These are phyloP conservation scores for Julus scanicus DNA, from an alignment of 2,888 invertebrate genomes.

Conservation along the genomic window DNA sequence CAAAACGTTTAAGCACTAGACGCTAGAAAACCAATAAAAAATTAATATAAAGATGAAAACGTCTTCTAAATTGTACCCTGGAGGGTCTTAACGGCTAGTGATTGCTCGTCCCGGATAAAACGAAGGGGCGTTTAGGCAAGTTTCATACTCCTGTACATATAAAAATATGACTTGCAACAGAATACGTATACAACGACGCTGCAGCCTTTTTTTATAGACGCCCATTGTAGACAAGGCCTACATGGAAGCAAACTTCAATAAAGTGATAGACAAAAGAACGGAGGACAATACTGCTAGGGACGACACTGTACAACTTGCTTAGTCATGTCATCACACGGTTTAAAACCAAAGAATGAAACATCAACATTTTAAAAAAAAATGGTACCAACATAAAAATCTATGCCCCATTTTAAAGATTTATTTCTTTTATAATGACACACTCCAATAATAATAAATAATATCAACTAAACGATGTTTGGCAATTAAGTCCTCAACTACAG, in stretches of 20 bases:
- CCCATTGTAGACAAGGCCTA: background rate
- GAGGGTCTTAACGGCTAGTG: slow-evolving; percentile 52
- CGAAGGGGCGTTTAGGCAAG: slow-evolving; percentile 25
- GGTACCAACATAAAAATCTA: too few relatives aligned
- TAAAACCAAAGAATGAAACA: too few relatives aligned
- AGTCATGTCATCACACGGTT: too few relatives aligned
- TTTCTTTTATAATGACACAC: too few relatives aligned
- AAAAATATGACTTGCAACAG: background rate
- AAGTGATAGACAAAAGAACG: background rate
- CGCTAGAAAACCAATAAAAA: slow-evolving; percentile 53
- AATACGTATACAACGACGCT: background rate
- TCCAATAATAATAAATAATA: too few relatives aligned
- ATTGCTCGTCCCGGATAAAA: slow-evolving; percentile 50
- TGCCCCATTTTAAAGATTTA: too few relatives aligned
- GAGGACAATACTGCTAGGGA: background rate
- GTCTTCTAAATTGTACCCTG: slow-evolving; percentile 54
- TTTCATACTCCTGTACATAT: slow-evolving; percentile 17
- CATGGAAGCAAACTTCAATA: background rate
- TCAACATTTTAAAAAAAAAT: too few relatives aligned
- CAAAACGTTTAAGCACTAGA: slow-evolving; percentile 51
- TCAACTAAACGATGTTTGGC: too few relatives aligned
- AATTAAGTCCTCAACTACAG: too few relatives aligned
- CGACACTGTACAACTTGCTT: too few relatives aligned
- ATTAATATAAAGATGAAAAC: slow-evolving; percentile 54
- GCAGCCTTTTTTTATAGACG: background rate